Evolutionary conservation across 2,113 vertebrate genomes (phyloP), one percentile per base, ranked within the genome.

Genomic region (Nycticebus coucang): DNA sequence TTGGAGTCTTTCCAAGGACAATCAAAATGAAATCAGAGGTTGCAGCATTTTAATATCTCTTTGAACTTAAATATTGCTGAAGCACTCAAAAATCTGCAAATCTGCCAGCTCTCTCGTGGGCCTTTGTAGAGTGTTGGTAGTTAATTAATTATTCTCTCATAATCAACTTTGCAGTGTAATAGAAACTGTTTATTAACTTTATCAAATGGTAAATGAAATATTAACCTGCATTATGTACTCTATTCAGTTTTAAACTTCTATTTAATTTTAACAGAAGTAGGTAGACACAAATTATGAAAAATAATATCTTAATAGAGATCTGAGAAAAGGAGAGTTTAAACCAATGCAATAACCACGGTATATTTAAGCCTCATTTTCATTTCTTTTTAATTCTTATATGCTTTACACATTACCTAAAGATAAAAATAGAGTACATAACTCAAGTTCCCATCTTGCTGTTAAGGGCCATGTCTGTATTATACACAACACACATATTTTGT

Each of bases 31-130:
- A 95, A 28, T 96, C 53, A 87, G 85, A 3, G 0, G n/a, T 89
- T 96, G 94, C 0, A 60, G 3, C 3, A 89, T 94, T 98, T 95
- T 95, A 94, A 22, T 89, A 86, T 95, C 79, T 96, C 84, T 94
- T 95, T 98, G 81, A 87, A 78, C 22, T 30, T 79, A 89, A 95
- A 50, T 9, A 89, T 35, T 94, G 62, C 18, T 60, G 90, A 28
- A 94, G 4, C 64, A 75, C 17, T 97, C 87, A 94, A 78, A 87
- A 95, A 97, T 89, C 57, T 33, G 35, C 37, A 88, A 19, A 50
- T 87, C 69, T 1, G 71, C 5, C 1, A 74, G 45, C 50, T 87
- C 64, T 97, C 60, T 45, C 81, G 30, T 86, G 75, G 53, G 28
- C 26, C 33, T 71, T 92, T 82, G 55, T n/a, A 78, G 55, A 60